Percentiles rank a stretch among this genome's conserved stretches.
phyloP scores from a whole-genome alignment of 2,797 vertebrate species.

The Scomberomorus guttatus region DNA sequence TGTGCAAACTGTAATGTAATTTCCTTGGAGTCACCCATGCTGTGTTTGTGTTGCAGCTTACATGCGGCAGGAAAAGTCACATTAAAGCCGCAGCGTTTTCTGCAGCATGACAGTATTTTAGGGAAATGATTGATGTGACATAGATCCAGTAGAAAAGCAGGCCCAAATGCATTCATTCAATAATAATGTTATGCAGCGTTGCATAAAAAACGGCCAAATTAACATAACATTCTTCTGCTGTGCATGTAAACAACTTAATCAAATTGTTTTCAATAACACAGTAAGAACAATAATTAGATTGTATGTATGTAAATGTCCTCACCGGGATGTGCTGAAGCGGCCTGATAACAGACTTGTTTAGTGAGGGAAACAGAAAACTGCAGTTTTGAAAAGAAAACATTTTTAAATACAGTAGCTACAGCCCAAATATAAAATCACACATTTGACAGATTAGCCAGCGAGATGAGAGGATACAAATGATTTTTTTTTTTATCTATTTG shows the following conservation, averaged over 20 bases:
- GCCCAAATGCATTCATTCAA: conserved; percentile 16
- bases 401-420: background rate
- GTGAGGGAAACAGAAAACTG: background rate
- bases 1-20: background rate
- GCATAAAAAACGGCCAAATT: conserved; percentile 32
- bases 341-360: conserved; percentile 17
- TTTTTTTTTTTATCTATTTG: background rate
- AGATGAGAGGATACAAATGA: background rate
- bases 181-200: conserved; percentile 13
- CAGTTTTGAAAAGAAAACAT: background rate
- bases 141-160: background rate
- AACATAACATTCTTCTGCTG: conserved; percentile 29
- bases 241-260: conserved; percentile 50
- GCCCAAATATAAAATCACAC: background rate
- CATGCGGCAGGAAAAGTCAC: background rate
- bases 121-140: background rate
- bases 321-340: conserved; percentile 31
- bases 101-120: background rate
- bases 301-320: conserved; percentile 35
- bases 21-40: conserved; percentile 1
- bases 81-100: background rate
- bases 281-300: conserved; percentile 42
- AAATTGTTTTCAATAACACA: conserved; percentile 17
- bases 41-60: background rate
- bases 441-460: background rate